A percentile compares a stretch with the other conserved stretches of the same genome.
Evolutionary conservation across 2,113 vertebrate species (phyloP).

Genomic region (Cinclus cinclus): DNA sequence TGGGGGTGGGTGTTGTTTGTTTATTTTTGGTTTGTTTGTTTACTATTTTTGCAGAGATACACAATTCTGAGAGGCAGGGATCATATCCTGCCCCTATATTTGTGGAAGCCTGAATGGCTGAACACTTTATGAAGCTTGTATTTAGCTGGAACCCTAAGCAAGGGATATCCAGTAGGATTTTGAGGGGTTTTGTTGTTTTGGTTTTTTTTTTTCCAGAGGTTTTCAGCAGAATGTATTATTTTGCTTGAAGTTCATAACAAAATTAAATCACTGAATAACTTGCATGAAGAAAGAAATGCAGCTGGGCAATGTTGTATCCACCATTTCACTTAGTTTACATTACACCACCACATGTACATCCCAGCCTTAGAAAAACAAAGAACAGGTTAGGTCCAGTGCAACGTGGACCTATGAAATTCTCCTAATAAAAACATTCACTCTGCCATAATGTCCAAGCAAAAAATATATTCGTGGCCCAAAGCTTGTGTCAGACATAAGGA

Average conservation of each 20-base stretch:
- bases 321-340: background rate
- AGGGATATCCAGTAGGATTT: background rate
- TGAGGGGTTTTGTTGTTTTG: too few species aligned
- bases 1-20: background rate
- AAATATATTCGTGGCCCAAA: background rate
- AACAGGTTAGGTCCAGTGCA: background rate
- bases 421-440: background rate
- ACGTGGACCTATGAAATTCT: background rate
- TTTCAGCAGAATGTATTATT: background rate
- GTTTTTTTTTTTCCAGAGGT: background rate
- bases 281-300: background rate
- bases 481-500: background rate
- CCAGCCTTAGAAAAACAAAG: background rate
- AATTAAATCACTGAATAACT: background rate
- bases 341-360: background rate
- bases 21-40: background rate
- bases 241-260: background rate
- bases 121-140: background rate
- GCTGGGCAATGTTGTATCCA: background rate
- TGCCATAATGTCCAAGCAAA: background rate
- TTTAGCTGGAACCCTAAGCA: background rate
- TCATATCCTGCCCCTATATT: background rate
- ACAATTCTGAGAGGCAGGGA: background rate
- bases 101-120: background rate
- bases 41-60: background rate